Base-by-base conservation (phyloP, 1,140 invertebrate species). In the Trichonephila inaurata region DNA sequence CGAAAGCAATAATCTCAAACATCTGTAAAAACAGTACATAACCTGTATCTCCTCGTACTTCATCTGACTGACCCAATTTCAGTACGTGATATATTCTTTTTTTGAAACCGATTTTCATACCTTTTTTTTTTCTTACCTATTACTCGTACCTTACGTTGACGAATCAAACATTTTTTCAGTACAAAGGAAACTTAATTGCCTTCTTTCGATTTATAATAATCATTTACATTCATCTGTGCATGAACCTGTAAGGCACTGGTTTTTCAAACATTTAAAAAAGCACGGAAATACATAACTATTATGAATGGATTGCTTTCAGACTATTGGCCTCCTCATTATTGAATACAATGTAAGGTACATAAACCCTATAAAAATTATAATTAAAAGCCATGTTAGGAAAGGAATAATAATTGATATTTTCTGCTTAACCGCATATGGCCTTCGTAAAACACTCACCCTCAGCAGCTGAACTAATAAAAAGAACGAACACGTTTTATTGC, bases 381-480 rank as follows among this genome's bases (percentile, higher is more conserved):
- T 77, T 77, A 33, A 33, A 40, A 77, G 18, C 72, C 33, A 40
- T 77, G 72, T 77, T 77, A 14, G 5, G 24, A 69, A 33, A 18
- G 28, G 72, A 10, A 77, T 77, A 77, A 77, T 77, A 28, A 77
- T 40, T 77, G 33, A 77, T 77, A 77, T 40, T 18, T 28, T 40
- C 16, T 77, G 28, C 62, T 64, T 21, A 64, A 64, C 62, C 62
- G 62, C 62, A 64, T 21, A 77, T 40, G 72, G 21, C 33, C 82
- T 83, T 83, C 51, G 18, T n/a, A 77, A 77, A 77, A 33, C 28
- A 77, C 14, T 77, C 72, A 77, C 18, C 33, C 28, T 60, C 18
- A 24, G n/a, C 82, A 83, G 82, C 82, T 83, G 82, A n/a, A 24
- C 82, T 58, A 83, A 60, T 83, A 83, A 83, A 83, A 83, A 83